Evolutionary conservation across 2,888 invertebrate species (phyloP).

Genomic region (Poecilobothrus nobilitatus): DNA sequence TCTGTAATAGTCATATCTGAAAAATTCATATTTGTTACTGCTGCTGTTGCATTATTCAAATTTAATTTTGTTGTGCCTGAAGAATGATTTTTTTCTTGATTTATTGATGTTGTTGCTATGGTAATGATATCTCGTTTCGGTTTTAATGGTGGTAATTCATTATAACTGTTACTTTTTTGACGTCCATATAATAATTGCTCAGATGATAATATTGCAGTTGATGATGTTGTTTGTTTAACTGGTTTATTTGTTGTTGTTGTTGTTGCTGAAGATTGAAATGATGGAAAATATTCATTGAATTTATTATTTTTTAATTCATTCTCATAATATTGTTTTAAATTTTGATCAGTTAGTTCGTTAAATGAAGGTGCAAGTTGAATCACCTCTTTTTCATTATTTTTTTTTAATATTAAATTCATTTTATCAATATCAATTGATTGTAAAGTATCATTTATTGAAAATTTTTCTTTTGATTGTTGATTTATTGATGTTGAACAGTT

Average conservation of each 20-base stretch:
- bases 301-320: constrained; percentile 7
- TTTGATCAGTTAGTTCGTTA: too few species aligned
- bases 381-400: constrained; percentile 12
- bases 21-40: not conserved
- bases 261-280: not conserved
- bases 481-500: not conserved
- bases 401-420: constrained; percentile 20
- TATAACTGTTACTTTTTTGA: constrained; percentile 22
- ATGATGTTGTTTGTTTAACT: not conserved
- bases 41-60: constrained; percentile 16
- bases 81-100: constrained; percentile 12
- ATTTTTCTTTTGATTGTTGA: not conserved
- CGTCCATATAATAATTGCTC: not conserved
- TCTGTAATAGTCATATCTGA: too few species aligned
- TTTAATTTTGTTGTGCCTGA: constrained; percentile 17
- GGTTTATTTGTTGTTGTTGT: not conserved
- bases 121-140: constrained; percentile 14
- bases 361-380: too few species aligned
- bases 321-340: constrained; percentile 12
- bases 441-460: constrained; percentile 24
- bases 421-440: constrained; percentile 24
- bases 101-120: not conserved
- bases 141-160: constrained; percentile 23
- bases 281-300: not conserved
- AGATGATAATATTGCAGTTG: not conserved